These are phyloP conservation scores for Spongia lamella DNA, from an alignment of 37 sponge, comb jelly and placozoan species.

Conservation along the genomic window DNA sequence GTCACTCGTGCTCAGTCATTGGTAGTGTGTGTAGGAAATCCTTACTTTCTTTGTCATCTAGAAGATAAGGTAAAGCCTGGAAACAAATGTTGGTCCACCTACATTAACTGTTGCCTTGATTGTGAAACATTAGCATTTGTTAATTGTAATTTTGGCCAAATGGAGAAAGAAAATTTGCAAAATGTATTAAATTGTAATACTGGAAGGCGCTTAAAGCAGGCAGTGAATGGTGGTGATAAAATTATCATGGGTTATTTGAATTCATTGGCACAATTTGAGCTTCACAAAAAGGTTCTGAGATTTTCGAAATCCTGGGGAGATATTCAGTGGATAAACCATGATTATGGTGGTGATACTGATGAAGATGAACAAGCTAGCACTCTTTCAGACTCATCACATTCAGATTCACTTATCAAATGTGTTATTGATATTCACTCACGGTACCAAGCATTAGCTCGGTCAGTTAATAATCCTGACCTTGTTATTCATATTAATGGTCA, in stretches of 20 bases:
- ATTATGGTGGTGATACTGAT: neutral
- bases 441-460: slow-evolving; percentile 48
- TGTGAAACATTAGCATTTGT: slow-evolving; percentile 39
- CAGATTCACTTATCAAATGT: slow-evolving; percentile 8
- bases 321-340: neutral
- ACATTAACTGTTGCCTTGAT: slow-evolving; percentile 58
- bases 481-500: slow-evolving; percentile 32
- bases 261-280: slow-evolving; percentile 6
- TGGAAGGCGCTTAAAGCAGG: too few species aligned
- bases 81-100: slow-evolving; percentile 60
- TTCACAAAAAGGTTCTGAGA: neutral
- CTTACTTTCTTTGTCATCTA: neutral
- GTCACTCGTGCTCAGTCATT: slow-evolving; percentile 14
- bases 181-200: too few species aligned
- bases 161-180: too few species aligned
- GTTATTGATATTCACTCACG: neutral
- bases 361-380: slow-evolving; percentile 21
- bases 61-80: neutral
- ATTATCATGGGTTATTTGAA: slow-evolving; percentile 32
- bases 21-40: slow-evolving; percentile 9
- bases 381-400: neutral
- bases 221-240: slow-evolving; percentile 7
- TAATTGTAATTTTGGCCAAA: neutral
- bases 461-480: slow-evolving; percentile 26
- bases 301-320: neutral